A percentile compares a stretch with the other conserved stretches of the same genome.
phyloP scores from a whole-genome alignment of 35 echinoderm and acorn worm species.

The Diadema setosum region DNA sequence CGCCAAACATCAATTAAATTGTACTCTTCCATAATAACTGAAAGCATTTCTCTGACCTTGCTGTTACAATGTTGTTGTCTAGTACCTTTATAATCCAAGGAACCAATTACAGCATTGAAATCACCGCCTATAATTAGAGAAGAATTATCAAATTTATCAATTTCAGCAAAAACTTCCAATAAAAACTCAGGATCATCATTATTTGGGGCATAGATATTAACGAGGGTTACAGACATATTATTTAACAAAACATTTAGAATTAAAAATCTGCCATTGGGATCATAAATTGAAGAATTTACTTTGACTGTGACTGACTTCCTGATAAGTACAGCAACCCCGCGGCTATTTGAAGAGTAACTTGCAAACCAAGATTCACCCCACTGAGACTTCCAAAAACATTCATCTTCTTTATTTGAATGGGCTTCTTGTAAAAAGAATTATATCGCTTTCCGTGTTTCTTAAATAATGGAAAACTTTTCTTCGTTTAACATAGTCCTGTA shows the following conservation, averaged over 20 bases:
- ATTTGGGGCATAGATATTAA: conserved; percentile 18
- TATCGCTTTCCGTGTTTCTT: conserved; percentile 2
- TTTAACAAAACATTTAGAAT: neutral
- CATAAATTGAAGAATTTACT: neutral
- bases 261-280: conserved; percentile 9
- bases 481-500: conserved; percentile 17
- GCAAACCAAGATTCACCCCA: conserved; percentile 40
- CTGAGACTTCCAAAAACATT: conserved; percentile 9
- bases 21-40: conserved; percentile 6
- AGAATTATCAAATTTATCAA: conserved; percentile 17
- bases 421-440: conserved; percentile 21
- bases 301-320: neutral
- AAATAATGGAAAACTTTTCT: conserved; percentile 41
- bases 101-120: neutral
- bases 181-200: conserved; percentile 39
- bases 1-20: conserved; percentile 9
- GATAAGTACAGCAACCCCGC: neutral
- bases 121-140: neutral
- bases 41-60: conserved; percentile 12
- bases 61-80: neutral
- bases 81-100: conserved; percentile 3
- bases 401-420: neutral
- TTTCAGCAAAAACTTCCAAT: conserved; percentile 13
- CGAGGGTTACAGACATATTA: neutral
- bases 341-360: conserved; percentile 4